Percentiles rank a stretch among this genome's conserved stretches.
Evolutionary conservation across 2,113 vertebrate species (phyloP).

Genomic region (Ceyx melanurus): DNA sequence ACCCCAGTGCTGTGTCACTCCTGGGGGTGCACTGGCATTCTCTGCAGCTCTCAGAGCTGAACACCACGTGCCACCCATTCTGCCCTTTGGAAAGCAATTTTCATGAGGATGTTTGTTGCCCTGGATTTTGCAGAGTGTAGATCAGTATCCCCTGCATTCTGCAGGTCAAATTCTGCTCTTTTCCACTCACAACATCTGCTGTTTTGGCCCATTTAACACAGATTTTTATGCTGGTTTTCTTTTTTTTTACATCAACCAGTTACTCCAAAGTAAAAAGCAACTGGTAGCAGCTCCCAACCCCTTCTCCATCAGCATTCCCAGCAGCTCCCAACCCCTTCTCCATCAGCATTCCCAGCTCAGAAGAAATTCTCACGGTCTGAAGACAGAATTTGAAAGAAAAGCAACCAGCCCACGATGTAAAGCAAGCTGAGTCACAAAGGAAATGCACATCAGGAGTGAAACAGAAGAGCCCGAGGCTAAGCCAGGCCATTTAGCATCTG

Average conservation of each 20-base stretch:
- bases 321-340: background rate
- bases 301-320: background rate
- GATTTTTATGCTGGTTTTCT: background rate
- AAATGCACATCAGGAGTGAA: background rate
- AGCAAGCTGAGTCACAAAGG: conserved; percentile 52
- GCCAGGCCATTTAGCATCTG: background rate
- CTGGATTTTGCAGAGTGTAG: background rate
- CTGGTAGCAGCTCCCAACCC: background rate
- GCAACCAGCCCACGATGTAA: background rate
- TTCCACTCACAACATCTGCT: background rate
- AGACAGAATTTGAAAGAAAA: background rate
- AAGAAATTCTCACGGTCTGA: background rate
- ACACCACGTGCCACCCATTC: background rate
- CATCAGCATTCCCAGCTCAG: background rate
- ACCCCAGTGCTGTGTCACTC: too few species aligned
- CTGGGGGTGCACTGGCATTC: background rate
- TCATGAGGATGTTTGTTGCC: background rate
- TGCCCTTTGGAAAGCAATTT: background rate
- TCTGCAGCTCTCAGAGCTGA: background rate
- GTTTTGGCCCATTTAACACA: background rate
- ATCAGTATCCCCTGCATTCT: background rate
- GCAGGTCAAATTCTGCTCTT: background rate
- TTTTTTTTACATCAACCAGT: background rate
- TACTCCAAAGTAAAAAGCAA: background rate
- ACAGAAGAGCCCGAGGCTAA: background rate